These are phyloP conservation scores for Phocides pigmalion DNA, from an alignment of 1,140 invertebrate species.

Conservation along the genomic window DNA sequence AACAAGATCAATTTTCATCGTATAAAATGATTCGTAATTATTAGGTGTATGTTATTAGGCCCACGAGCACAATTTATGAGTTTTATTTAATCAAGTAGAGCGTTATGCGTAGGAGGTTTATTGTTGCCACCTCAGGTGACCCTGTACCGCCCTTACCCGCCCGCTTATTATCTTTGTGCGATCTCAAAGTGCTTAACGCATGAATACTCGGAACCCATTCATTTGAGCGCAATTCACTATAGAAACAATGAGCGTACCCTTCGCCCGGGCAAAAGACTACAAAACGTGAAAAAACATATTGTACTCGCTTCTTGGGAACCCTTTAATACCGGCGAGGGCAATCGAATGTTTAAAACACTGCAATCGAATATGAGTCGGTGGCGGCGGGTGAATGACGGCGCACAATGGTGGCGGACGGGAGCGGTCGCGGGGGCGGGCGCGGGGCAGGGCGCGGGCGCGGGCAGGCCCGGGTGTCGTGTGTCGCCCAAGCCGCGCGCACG, in stretches of 20 bases:
- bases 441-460: conserved; percentile 40
- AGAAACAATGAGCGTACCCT: conserved; percentile 79
- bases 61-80: conserved; percentile 3
- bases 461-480: conserved; percentile 69
- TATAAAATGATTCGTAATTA: too few species aligned
- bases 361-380: conserved; percentile 71
- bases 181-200: conserved; percentile 65
- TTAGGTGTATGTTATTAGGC: too few species aligned
- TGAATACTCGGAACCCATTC: conserved; percentile 71
- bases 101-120: conserved; percentile 64
- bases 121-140: conserved; percentile 63
- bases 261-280: conserved; percentile 69
- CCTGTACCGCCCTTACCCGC: conserved; percentile 66
- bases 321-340: conserved; percentile 76
- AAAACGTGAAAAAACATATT: conserved; percentile 74
- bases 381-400: conserved; percentile 58
- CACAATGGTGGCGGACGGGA: conserved; percentile 54
- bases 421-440: conserved; percentile 37
- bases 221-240: conserved; percentile 70
- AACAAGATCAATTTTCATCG: too few species aligned
- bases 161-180: conserved; percentile 70
- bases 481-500: conserved; percentile 56
- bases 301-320: conserved; percentile 79
- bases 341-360: conserved; percentile 82
- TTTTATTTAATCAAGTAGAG: conserved; percentile 13